These are phyloP conservation scores for Colostygia pectinataria DNA, from an alignment of 2,888 invertebrate genomes.

Conservation along the genomic window DNA sequence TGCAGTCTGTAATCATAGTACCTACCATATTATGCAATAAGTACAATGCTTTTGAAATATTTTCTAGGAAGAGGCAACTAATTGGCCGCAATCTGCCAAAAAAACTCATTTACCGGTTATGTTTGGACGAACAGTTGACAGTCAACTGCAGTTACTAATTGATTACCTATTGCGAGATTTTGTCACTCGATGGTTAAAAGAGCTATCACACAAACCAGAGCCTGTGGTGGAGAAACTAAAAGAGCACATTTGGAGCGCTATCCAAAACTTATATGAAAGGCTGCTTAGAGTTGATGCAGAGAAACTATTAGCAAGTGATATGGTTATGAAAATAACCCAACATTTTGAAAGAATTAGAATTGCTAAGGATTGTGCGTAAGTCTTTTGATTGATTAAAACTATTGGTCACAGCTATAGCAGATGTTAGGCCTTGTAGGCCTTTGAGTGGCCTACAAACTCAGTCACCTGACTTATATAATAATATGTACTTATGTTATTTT, in stretches of 20 bases:
- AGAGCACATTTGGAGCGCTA: conserved; percentile 92
- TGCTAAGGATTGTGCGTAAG: conserved; percentile 89
- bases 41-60: too few relatives aligned
- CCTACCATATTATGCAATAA: too few relatives aligned
- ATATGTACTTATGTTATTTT: background rate
- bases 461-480: too few relatives aligned
- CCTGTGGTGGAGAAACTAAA: conserved; percentile 86
- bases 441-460: too few relatives aligned
- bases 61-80: conserved; percentile 67
- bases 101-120: conserved; percentile 88
- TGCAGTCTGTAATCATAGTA: too few relatives aligned
- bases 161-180: conserved; percentile 92
- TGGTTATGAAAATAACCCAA: conserved; percentile 90
- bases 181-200: conserved; percentile 88
- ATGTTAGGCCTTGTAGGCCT: too few relatives aligned
- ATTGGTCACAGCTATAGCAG: too few relatives aligned
- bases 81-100: conserved; percentile 63
- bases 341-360: conserved; percentile 94
- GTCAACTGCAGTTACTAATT: conserved; percentile 91
- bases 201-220: conserved; percentile 86
- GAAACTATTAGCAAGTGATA: conserved; percentile 91
- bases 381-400: too few relatives aligned
- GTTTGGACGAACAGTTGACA: conserved; percentile 92
- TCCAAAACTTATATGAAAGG: conserved; percentile 88
- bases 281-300: conserved; percentile 90